phyloP scores from a whole-genome alignment of 2,888 invertebrate species.

The Philaethria dido region DNA sequence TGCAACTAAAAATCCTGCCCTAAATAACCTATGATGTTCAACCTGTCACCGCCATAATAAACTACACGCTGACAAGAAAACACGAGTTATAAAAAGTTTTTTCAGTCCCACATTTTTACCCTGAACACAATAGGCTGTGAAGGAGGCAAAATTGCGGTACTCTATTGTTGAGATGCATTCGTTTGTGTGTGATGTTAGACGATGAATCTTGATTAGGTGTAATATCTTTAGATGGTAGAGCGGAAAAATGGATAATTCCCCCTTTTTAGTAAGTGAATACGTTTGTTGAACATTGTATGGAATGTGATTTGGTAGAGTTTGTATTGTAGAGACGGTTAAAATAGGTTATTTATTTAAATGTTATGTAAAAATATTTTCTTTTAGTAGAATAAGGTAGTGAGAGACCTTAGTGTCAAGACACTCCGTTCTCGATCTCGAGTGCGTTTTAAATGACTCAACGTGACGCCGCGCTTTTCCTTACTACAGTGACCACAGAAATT shows the following conservation, averaged over 20 bases:
- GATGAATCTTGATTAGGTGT: constrained; percentile 44
- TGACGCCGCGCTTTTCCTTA: too few relatives aligned
- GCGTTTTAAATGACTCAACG: too few relatives aligned
- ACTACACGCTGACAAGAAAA: constrained; percentile 29
- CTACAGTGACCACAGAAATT: too few relatives aligned
- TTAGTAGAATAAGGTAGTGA: too few relatives aligned
- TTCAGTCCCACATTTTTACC: constrained; percentile 30
- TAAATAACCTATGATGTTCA: constrained; percentile 14
- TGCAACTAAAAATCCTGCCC: constrained; percentile 2
- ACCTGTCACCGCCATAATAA: constrained; percentile 23
- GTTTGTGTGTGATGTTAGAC: constrained; percentile 42
- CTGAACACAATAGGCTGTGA: constrained; percentile 40
- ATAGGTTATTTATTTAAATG: too few relatives aligned
- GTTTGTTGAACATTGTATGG: constrained; percentile 6
- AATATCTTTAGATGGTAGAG: constrained; percentile 34
- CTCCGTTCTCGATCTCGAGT: too few relatives aligned
- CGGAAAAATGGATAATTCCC: constrained; percentile 26
- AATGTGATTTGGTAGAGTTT: background rate
- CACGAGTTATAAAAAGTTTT: constrained; percentile 35
- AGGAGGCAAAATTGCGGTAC: constrained; percentile 44
- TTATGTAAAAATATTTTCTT: too few relatives aligned
- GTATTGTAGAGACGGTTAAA: background rate
- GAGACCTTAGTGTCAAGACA: too few relatives aligned
- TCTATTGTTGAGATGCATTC: constrained; percentile 46
- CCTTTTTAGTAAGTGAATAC: constrained; percentile 20